phyloP scores from a whole-genome alignment of 2,888 invertebrate species.

The Acleris laterana region DNA sequence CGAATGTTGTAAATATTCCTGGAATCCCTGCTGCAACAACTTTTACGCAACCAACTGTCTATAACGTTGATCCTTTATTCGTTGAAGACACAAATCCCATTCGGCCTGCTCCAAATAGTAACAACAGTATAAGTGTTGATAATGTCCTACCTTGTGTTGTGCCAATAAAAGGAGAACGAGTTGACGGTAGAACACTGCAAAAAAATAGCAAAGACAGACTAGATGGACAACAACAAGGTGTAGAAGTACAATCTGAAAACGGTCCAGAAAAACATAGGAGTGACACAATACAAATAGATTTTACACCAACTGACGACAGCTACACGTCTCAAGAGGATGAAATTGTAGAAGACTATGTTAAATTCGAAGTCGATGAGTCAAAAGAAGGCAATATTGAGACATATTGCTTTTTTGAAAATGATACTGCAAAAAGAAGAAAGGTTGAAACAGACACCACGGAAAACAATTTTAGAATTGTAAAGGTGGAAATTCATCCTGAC shows the following conservation, averaged over 20 bases:
- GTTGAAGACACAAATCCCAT: neutral
- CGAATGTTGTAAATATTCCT: neutral
- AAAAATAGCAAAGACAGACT: neutral
- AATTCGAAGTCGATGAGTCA: constrained; percentile 4
- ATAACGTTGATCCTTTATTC: too few relatives aligned
- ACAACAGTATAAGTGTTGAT: neutral
- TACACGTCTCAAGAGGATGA: neutral
- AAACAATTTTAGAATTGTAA: neutral
- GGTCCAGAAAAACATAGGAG: neutral
- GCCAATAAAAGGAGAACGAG: neutral
- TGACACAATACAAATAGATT: neutral
- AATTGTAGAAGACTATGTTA: neutral
- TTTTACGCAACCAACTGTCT: neutral
- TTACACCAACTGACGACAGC: neutral
- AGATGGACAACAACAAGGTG: neutral
- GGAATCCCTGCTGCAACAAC: neutral
- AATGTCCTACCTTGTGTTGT: neutral
- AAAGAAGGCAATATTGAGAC: neutral
- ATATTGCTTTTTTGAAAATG: neutral
- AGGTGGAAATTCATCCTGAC: neutral
- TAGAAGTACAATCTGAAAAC: neutral
- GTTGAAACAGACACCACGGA: neutral
- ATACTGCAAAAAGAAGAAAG: neutral
- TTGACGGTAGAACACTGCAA: neutral
- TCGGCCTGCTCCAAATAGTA: neutral